Evolutionary conservation across 1,140 invertebrate species (phyloP).

Genomic region (Thereuonema tuberculata): DNA sequence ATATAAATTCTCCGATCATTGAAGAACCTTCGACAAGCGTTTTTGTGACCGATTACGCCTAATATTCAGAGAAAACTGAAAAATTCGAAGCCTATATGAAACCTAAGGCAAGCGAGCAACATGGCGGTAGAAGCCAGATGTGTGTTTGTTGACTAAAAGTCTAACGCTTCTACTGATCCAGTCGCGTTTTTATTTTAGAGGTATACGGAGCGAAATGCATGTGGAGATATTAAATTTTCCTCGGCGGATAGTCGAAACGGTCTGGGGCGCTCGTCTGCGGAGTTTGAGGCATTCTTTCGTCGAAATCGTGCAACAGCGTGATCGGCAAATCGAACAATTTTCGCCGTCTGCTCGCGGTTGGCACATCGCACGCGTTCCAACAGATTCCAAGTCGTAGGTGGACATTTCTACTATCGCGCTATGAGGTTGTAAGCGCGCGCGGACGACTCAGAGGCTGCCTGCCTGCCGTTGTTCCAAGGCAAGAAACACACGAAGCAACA

Average conservation of each 20-base stretch:
- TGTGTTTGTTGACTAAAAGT: slow-evolving; percentile 7
- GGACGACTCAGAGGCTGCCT: too few relatives aligned
- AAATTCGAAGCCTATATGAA: neutral
- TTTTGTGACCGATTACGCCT: neutral
- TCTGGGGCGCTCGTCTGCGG: neutral
- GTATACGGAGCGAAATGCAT: too few relatives aligned
- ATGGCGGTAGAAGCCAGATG: neutral
- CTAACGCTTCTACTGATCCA: neutral
- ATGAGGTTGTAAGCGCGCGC: too few relatives aligned
- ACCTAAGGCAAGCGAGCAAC: neutral
- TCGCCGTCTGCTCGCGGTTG: neutral
- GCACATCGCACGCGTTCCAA: neutral
- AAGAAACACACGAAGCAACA: slow-evolving; percentile 6
- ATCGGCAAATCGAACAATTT: neutral
- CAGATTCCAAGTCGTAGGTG: neutral
- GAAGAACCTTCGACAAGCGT: neutral
- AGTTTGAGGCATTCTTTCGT: neutral
- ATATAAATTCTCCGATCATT: neutral
- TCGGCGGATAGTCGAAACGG: neutral
- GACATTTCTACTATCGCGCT: neutral
- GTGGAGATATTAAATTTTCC: neutral
- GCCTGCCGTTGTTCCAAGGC: neutral
- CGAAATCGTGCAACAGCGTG: neutral
- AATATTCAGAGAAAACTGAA: neutral
- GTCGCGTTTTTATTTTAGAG: too few relatives aligned